These are phyloP conservation scores for Drosophila santomea DNA, from an alignment of 1,140 invertebrate genomes.

Conservation along the genomic window DNA sequence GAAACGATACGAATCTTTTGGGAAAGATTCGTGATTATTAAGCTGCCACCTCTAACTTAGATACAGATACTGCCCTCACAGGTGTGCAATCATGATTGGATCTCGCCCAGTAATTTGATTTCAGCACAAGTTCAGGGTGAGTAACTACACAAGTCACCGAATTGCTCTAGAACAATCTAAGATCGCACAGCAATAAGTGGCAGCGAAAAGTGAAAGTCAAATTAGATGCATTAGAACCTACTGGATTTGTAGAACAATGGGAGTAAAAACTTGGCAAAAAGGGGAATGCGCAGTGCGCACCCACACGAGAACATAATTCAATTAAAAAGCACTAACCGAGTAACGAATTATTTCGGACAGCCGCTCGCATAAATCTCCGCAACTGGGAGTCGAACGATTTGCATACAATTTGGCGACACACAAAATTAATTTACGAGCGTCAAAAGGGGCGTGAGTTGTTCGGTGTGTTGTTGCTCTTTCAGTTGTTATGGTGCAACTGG, in stretches of 20 bases:
- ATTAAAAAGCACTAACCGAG: conserved; percentile 62
- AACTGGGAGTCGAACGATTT: conserved; percentile 51
- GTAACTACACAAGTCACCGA: conserved; percentile 57
- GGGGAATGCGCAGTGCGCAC: conserved; percentile 6
- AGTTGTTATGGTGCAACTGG: conserved; percentile 17
- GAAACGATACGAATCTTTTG: not conserved
- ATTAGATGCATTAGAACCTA: conserved; percentile 18
- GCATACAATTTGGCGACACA: conserved; percentile 75
- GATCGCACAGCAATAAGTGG: conserved; percentile 27
- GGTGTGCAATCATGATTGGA: conserved; percentile 49
- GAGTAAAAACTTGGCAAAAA: not conserved
- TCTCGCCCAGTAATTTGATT: conserved; percentile 44
- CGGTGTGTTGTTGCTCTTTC: conserved; percentile 9
- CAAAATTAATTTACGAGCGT: conserved; percentile 68
- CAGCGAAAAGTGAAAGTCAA: conserved; percentile 73
- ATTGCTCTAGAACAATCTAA: conserved; percentile 61
- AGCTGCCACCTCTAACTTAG: conserved; percentile 19
- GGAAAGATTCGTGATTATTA: not conserved
- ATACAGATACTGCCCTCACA: conserved; percentile 45
- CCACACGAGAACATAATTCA: conserved; percentile 42
- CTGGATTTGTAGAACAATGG: conserved; percentile 1
- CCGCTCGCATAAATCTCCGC: conserved; percentile 64
- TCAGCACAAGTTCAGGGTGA: conserved; percentile 74
- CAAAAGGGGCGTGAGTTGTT: conserved; percentile 55
- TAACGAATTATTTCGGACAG: conserved; percentile 22